A percentile compares a stretch with the other conserved stretches of the same genome.
Conservation (phyloP, 2,113 vertebrate genomes). For the Myotis davidii region DNA sequence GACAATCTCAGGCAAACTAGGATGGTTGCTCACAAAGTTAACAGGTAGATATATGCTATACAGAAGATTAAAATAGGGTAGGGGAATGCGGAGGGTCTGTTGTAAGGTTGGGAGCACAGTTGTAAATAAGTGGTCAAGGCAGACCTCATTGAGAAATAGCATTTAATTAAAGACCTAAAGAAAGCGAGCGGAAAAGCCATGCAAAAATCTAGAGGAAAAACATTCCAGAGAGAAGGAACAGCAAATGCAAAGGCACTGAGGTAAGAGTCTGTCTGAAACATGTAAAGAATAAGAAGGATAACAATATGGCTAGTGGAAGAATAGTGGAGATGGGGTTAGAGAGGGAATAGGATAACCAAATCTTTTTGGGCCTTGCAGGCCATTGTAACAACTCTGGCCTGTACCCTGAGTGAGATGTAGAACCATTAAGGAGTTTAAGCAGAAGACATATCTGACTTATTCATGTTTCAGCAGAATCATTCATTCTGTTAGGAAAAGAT, state of each 20-base stretch:
- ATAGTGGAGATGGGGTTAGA: not conserved
- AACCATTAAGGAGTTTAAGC: not conserved
- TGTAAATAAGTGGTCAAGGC: not conserved
- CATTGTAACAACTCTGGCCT: not conserved
- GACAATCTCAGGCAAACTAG: not conserved
- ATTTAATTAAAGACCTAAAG: not conserved
- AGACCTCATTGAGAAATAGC: not conserved
- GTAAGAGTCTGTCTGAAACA: not conserved
- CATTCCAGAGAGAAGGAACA: not conserved
- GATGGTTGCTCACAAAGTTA: not conserved
- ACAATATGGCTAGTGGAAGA: not conserved
- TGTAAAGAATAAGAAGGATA: not conserved
- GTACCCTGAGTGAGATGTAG: not conserved
- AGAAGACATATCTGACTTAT: not conserved
- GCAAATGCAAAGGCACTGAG: not conserved
- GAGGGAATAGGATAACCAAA: not conserved
- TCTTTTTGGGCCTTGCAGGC: not conserved
- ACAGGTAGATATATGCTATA: not conserved
- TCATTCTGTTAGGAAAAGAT: not conserved
- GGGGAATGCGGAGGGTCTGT: not conserved
- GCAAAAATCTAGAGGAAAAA: not conserved
- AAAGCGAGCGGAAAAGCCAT: not conserved
- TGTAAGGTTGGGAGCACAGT: not conserved
- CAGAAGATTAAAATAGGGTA: not conserved
- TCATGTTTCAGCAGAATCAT: not conserved